Base-by-base conservation (phyloP, 2,888 invertebrate species). In the Noctua janthina region DNA sequence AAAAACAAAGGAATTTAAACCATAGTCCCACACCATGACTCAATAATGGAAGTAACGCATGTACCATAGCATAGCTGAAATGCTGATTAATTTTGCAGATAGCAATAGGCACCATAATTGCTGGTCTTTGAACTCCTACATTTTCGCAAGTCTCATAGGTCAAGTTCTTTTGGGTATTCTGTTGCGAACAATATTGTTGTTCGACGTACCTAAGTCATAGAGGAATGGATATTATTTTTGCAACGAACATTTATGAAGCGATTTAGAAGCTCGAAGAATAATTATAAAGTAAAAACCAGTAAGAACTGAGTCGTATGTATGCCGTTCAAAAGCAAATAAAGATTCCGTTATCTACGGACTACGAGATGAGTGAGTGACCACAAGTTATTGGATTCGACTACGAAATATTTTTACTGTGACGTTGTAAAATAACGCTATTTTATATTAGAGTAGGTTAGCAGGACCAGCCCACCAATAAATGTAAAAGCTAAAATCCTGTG, bases 21-120 rank as follows among this genome's bases (percentile, higher is more conserved):
- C 69, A 49, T 79, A 68, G 76, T 88, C 76, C 6, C 66, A 87
- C 69, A 77, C 29, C n/a, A 85, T 86, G 87, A 86, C 81, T 86
- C 87, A 89, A 76, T 87, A 77, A 87, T 88, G 76, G 73, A 73
- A 84, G 76, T 79, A 78, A 70, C 85, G 74, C 59, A 83, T 89
- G 84, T 77, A 82, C 79, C 68, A 73, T 23, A 74, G 51, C 59
- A 56, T 51, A 78, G 54, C 79, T 79, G 71, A 69, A 77, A 74
- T 74, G 80, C 74, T 90, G 87, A 90, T 90, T 89, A 88, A 86
- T 84, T 82, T 74, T 4, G 78, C 90, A 90, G 90, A 88, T 88
- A 78, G 69, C 35, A 71, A 76, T 69, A 66, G 73, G 6, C n/a
- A 81, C 83, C 80, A 84, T 46, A 66, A 62, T 70, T 3, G 49